Evolutionary conservation across 1,140 invertebrate species (phyloP).

Genomic region (Lucilia cuprina): DNA sequence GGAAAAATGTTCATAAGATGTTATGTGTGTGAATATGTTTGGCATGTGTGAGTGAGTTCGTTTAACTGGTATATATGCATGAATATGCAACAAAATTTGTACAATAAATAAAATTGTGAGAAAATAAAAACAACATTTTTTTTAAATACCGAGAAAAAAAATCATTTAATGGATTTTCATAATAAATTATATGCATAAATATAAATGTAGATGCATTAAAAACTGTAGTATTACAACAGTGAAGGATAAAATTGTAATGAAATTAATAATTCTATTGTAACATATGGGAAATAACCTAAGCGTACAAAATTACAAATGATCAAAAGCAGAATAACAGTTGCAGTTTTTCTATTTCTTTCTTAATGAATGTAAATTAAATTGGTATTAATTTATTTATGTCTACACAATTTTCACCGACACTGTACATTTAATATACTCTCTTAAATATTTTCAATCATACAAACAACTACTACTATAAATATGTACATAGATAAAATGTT

Average conservation of each 20-base stretch:
- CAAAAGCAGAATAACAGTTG: too few relatives aligned
- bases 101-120: background rate
- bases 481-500: background rate
- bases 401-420: too few relatives aligned
- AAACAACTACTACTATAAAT: background rate
- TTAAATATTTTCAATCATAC: too few relatives aligned
- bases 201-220: background rate
- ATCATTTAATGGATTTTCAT: slow-evolving; percentile 8
- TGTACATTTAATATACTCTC: too few relatives aligned
- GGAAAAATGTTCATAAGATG: background rate
- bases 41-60: background rate
- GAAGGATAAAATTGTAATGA: background rate
- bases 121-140: background rate
- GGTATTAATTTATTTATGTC: too few relatives aligned
- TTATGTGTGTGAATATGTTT: background rate
- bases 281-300: background rate
- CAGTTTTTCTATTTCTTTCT: too few relatives aligned
- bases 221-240: background rate
- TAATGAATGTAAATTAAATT: too few relatives aligned
- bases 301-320: background rate
- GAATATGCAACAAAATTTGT: background rate
- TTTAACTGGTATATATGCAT: background rate
- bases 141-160: background rate
- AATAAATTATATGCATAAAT: slow-evolving; percentile 12
- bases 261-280: too few relatives aligned